phyloP scores from a whole-genome alignment of 37 sponge, comb jelly and placozoan species.

The Tethya wilhelma region DNA sequence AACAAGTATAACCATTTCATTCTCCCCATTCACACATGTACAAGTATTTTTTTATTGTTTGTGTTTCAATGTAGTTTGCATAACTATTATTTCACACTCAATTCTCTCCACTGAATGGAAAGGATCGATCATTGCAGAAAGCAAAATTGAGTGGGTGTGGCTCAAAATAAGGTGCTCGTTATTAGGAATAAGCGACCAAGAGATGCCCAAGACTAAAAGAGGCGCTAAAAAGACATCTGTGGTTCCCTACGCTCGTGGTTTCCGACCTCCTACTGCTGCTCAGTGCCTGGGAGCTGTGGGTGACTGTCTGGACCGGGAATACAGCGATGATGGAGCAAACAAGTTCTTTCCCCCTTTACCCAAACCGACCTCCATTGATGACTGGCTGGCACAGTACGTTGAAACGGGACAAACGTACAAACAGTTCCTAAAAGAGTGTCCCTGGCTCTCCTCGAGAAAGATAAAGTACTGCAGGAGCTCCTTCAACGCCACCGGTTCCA shows the following conservation, averaged over 20 bases:
- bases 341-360: conserved; percentile 76
- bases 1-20: no score
- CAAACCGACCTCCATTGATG: conserved; percentile 72
- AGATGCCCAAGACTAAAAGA: conserved; percentile 28
- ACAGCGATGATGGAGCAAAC: background rate
- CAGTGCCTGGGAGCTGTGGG: conserved; percentile 57
- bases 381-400: conserved; percentile 98
- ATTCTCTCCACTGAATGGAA: no score
- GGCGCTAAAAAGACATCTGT: background rate
- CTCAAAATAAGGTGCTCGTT: no score
- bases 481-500: conserved; percentile 65
- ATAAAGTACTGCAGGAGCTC: conserved; percentile 46
- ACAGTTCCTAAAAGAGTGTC: conserved; percentile 76
- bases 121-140: no score
- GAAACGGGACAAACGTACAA: conserved; percentile 87
- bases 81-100: no score
- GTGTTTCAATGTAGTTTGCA: no score
- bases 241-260: conserved; percentile 84
- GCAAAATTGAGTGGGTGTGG: no score
- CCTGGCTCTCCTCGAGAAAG: conserved; percentile 84
- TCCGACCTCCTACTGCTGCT: conserved; percentile 52
- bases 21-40: no score
- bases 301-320: background rate
- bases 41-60: no score
- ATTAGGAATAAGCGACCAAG: no score